Percentiles rank a stretch among this genome's conserved stretches.
phyloP scores from a whole-genome alignment of 1,140 invertebrate species.

The Reticulitermes speratus region DNA sequence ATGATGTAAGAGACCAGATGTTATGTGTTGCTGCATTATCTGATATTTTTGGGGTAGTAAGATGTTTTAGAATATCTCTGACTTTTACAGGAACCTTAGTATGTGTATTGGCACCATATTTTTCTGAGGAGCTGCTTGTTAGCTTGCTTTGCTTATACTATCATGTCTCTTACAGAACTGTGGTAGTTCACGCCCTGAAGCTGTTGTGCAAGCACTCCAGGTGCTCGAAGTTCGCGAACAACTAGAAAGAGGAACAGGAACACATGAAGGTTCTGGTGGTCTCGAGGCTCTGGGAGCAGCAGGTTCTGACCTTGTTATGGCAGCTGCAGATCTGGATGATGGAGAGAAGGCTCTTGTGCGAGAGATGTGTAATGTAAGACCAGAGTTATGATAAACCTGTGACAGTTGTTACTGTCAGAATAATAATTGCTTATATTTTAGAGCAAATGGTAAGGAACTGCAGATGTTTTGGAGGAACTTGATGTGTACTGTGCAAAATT shows the following conservation, averaged over 20 bases:
- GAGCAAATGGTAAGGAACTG: too few relatives aligned
- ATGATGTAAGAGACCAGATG: constrained; percentile 30
- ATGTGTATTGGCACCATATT: too few relatives aligned
- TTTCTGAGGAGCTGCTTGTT: too few relatives aligned
- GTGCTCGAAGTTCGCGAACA: constrained; percentile 88
- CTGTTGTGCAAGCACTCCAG: constrained; percentile 86
- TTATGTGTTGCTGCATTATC: too few relatives aligned
- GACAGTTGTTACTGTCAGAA: too few relatives aligned
- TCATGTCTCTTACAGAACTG: neutral
- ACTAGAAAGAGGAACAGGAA: constrained; percentile 64
- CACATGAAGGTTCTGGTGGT: constrained; percentile 33
- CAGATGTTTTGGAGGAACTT: too few relatives aligned
- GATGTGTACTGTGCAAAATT: too few relatives aligned
- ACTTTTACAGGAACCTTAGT: too few relatives aligned
- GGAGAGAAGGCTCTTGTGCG: constrained; percentile 89
- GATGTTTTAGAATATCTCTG: too few relatives aligned
- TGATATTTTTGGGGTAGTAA: too few relatives aligned
- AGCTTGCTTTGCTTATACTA: neutral
- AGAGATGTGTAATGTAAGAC: constrained; percentile 95
- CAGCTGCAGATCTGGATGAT: constrained; percentile 66
- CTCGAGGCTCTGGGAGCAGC: neutral
- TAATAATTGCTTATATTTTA: too few relatives aligned
- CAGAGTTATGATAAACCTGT: too few relatives aligned
- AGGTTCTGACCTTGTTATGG: constrained; percentile 8
- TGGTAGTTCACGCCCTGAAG: constrained; percentile 66